These are phyloP conservation scores for Encarsia formosa DNA, from an alignment of 2,888 invertebrate species.

Conservation along the genomic window DNA sequence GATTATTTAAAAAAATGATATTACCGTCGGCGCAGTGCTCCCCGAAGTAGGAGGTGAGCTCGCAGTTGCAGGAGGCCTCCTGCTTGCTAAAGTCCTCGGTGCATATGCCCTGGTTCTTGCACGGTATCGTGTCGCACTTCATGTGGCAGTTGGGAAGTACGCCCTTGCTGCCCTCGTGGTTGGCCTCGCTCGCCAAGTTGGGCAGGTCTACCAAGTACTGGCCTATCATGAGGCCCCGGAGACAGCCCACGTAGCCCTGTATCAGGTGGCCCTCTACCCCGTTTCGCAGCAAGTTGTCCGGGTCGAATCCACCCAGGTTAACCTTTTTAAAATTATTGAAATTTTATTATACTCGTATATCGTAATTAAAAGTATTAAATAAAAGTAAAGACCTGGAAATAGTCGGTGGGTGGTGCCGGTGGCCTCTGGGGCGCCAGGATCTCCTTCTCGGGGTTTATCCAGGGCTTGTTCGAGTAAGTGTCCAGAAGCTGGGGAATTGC, in stretches of 20 bases:
- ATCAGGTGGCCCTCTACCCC: slow-evolving; percentile 55
- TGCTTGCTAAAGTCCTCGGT: slow-evolving; percentile 84
- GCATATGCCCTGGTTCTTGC: slow-evolving; percentile 82
- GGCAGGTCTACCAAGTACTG: slow-evolving; percentile 75
- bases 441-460: slow-evolving; percentile 80
- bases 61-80: slow-evolving; percentile 82
- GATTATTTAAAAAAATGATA: too few relatives aligned
- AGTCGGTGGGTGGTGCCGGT: slow-evolving; percentile 83
- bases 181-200: slow-evolving; percentile 64
- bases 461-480: slow-evolving; percentile 80
- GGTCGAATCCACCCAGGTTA: slow-evolving; percentile 81
- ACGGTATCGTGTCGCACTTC: slow-evolving; percentile 84
- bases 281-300: slow-evolving; percentile 64
- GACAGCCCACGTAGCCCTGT: slow-evolving; percentile 79
- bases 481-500: slow-evolving; percentile 67
- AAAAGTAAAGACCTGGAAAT: slow-evolving; percentile 67
- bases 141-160: slow-evolving; percentile 80
- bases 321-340: slow-evolving; percentile 52
- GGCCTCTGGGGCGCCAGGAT: slow-evolving; percentile 83
- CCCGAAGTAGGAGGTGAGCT: slow-evolving; percentile 84
- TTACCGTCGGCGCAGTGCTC: slow-evolving; percentile 75
- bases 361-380: background rate
- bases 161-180: slow-evolving; percentile 68
- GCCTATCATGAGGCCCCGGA: slow-evolving; percentile 82
- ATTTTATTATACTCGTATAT: too few relatives aligned